Evolutionary conservation across 2,888 invertebrate species (phyloP).

Genomic region (Eupithecia abbreviata): DNA sequence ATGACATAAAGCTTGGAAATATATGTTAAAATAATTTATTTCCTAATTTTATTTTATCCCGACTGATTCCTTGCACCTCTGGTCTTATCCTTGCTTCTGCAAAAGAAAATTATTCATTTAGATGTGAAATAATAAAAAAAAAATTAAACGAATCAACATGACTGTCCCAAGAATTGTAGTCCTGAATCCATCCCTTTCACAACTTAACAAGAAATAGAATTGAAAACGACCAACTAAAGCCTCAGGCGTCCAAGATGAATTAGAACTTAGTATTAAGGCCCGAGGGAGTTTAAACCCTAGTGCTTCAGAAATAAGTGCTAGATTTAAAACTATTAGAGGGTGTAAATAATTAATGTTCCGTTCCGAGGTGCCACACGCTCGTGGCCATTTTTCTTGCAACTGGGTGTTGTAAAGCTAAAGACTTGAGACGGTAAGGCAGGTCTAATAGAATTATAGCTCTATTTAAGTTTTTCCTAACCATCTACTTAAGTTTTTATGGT

Average conservation of each 20-base stretch:
- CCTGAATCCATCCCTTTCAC: constrained; percentile 22
- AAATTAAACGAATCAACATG: background rate
- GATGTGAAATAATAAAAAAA: background rate
- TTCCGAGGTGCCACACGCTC: constrained; percentile 1
- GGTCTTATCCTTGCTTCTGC: no score
- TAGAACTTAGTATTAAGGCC: constrained; percentile 19
- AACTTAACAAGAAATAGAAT: constrained; percentile 46
- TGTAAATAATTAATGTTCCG: constrained; percentile 9
- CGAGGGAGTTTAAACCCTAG: constrained; percentile 23
- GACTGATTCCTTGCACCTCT: no score
- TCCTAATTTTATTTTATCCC: no score
- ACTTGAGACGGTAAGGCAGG: background rate
- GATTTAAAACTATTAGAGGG: background rate
- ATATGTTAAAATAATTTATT: no score
- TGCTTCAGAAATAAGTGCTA: constrained; percentile 1
- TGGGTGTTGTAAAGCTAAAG: constrained; percentile 6
- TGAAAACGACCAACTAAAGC: constrained; percentile 43
- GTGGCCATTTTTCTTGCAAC: constrained; percentile 3
- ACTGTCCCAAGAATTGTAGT: background rate
- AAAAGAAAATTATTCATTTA: no score
- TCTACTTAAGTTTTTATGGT: background rate
- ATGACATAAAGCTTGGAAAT: no score
- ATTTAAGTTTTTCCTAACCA: background rate
- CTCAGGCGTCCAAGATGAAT: constrained; percentile 28
- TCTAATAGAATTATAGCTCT: constrained; percentile 9